Evolutionary conservation across 2,113 vertebrate genomes (phyloP).

Genomic region (Macquaria ambigua): DNA sequence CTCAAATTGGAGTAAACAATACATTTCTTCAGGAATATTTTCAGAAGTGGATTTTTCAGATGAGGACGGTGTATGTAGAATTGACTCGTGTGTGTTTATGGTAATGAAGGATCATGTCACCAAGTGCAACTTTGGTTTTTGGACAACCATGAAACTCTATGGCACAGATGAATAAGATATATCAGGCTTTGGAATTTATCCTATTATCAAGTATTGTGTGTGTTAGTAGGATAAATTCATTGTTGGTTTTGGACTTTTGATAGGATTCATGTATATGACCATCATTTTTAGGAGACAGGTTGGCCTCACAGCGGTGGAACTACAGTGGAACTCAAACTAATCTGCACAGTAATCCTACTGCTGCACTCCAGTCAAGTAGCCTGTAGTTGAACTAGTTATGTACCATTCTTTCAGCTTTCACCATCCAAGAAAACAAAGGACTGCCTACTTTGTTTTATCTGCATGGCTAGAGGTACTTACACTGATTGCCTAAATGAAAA

Average conservation of each 20-base stretch:
- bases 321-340: constrained; percentile 15
- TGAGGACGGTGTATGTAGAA: too few relatives aligned
- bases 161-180: too few relatives aligned
- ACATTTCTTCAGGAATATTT: too few relatives aligned
- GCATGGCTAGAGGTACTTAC: constrained; percentile 45
- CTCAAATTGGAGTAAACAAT: neutral
- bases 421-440: constrained; percentile 58
- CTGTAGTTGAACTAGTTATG: constrained; percentile 35
- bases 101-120: too few relatives aligned
- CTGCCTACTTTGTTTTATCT: constrained; percentile 56
- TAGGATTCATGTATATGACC: neutral
- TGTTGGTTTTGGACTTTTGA: too few relatives aligned
- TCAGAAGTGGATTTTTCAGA: too few relatives aligned
- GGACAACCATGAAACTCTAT: too few relatives aligned
- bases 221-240: too few relatives aligned
- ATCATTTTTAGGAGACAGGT: constrained; percentile 10
- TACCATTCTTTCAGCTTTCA: constrained; percentile 37
- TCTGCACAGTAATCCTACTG: constrained; percentile 31
- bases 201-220: too few relatives aligned
- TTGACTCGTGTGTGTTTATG: too few relatives aligned
- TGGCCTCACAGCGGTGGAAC: neutral
- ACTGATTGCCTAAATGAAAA: constrained; percentile 60
- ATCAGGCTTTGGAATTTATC: too few relatives aligned
- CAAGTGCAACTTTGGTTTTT: too few relatives aligned
- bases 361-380: constrained; percentile 56